Evolutionary conservation across 2,888 invertebrate genomes (phyloP).

Genomic region (Andricus quercusramuli): DNA sequence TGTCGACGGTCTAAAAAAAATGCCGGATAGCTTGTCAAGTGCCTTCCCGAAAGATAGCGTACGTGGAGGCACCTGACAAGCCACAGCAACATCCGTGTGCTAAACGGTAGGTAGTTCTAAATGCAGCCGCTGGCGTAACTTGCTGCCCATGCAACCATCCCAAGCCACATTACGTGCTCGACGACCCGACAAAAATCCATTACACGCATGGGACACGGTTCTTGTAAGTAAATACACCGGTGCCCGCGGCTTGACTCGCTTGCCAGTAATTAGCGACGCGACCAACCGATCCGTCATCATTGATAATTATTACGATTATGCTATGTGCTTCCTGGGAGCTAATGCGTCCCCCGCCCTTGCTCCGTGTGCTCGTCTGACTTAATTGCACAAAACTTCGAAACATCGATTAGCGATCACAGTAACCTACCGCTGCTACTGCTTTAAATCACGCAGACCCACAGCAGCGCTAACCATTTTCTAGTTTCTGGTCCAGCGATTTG

Average conservation of each 20-base stretch:
- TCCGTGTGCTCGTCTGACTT: conserved; percentile 61
- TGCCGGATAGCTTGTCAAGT: conserved; percentile 31
- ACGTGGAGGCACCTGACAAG: conserved; percentile 29
- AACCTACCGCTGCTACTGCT: conserved; percentile 63
- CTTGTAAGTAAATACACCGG: conserved; percentile 54
- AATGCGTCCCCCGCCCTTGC: conserved; percentile 57
- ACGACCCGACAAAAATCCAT: conserved; percentile 57
- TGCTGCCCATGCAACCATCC: conserved; percentile 31
- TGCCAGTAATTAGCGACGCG: conserved; percentile 65
- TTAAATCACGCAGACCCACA: conserved; percentile 64
- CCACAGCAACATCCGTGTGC: conserved; percentile 8
- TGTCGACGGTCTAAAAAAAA: conserved; percentile 19
- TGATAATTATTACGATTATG: conserved; percentile 70
- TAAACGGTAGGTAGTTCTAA: conserved; percentile 40
- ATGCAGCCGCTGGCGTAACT: conserved; percentile 42
- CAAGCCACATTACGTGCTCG: conserved; percentile 50
- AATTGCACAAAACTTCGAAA: conserved; percentile 68
- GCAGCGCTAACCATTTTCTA: conserved; percentile 37
- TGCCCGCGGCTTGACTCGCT: conserved; percentile 47
- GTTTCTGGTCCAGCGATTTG: background rate
- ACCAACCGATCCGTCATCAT: conserved; percentile 68
- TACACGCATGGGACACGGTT: conserved; percentile 54
- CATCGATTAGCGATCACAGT: conserved; percentile 70
- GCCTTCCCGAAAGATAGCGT: conserved; percentile 15
- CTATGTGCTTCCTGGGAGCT: conserved; percentile 63